Percentiles rank a stretch among this genome's conserved stretches.
These are phyloP conservation scores for Taurulus bubalis DNA, from an alignment of 2,113 vertebrate genomes.

Conservation along the genomic window DNA sequence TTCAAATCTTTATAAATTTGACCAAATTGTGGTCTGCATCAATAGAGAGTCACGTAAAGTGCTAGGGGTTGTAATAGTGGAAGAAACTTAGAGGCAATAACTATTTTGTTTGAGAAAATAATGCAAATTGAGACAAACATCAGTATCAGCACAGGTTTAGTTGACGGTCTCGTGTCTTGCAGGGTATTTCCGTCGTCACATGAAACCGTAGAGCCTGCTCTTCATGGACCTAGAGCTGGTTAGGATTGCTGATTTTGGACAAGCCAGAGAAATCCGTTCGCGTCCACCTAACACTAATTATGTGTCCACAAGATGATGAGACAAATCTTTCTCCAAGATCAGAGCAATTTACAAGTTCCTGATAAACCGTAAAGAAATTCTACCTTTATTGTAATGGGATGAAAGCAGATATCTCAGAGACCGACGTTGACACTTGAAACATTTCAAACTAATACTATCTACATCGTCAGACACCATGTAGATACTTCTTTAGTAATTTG, in stretches of 20 bases:
- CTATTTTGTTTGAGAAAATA: not conserved
- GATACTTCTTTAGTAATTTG: not conserved
- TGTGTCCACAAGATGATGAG: conserved; percentile 95
- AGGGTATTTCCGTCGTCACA: conserved; percentile 96
- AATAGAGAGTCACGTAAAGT: not conserved
- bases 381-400: not conserved
- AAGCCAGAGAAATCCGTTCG: conserved; percentile 93
- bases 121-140: not conserved
- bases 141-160: not conserved
- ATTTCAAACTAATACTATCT: not conserved
- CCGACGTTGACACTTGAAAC: not conserved
- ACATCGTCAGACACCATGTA: not conserved
- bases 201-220: conserved; percentile 97
- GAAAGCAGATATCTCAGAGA: not conserved
- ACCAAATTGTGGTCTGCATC: not conserved
- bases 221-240: conserved; percentile 96
- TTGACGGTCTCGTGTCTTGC: conserved; percentile 4
- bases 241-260: conserved; percentile 96
- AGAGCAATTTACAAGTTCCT: not conserved
- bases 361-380: not conserved
- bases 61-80: not conserved
- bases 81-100: not conserved
- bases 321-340: not conserved
- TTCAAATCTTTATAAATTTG: not conserved
- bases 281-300: conserved; percentile 95